A percentile compares a stretch with the other conserved stretches of the same genome.
phyloP scores from a whole-genome alignment of 2,113 vertebrate genomes.

The Scartelaos histophorus region DNA sequence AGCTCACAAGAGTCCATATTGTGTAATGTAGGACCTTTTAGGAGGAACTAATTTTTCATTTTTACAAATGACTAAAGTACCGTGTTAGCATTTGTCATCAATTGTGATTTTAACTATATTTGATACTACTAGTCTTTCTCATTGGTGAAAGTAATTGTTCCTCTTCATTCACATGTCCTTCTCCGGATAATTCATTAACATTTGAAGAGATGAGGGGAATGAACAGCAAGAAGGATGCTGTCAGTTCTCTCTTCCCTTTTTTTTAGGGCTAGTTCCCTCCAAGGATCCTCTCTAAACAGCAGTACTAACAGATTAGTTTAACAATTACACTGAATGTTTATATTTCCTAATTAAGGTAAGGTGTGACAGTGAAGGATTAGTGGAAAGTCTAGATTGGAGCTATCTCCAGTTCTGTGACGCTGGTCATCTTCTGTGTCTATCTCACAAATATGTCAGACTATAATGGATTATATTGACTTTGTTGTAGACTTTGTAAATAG shows the following conservation, averaged over 20 bases:
- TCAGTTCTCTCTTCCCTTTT: slow-evolving; percentile 32
- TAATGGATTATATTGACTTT: slow-evolving; percentile 61
- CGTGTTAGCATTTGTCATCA: no score
- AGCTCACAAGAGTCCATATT: no score
- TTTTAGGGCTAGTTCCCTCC: slow-evolving; percentile 38
- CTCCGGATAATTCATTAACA: slow-evolving; percentile 59
- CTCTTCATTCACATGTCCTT: slow-evolving; percentile 56
- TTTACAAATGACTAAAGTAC: no score
- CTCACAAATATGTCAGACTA: slow-evolving; percentile 65
- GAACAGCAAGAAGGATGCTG: slow-evolving; percentile 28
- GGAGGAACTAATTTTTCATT: no score
- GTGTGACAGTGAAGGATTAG: slow-evolving; percentile 69
- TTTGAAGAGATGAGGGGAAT: slow-evolving; percentile 47
- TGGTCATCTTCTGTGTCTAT: slow-evolving; percentile 69
- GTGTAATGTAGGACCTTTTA: no score
- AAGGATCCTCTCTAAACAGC: slow-evolving; percentile 35
- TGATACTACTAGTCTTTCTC: slow-evolving; percentile 56
- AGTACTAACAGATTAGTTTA: slow-evolving; percentile 19
- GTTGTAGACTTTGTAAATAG: slow-evolving; percentile 55
- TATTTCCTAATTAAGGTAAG: slow-evolving; percentile 54
- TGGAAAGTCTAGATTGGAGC: slow-evolving; percentile 61
- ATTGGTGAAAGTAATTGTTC: slow-evolving; percentile 52
- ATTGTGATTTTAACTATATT: slow-evolving; percentile 12
- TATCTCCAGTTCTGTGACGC: slow-evolving; percentile 53
- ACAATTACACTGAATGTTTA: slow-evolving; percentile 51